Conservation (phyloP, 1,140 invertebrate genomes). For the Drosophila pruinosa region DNA sequence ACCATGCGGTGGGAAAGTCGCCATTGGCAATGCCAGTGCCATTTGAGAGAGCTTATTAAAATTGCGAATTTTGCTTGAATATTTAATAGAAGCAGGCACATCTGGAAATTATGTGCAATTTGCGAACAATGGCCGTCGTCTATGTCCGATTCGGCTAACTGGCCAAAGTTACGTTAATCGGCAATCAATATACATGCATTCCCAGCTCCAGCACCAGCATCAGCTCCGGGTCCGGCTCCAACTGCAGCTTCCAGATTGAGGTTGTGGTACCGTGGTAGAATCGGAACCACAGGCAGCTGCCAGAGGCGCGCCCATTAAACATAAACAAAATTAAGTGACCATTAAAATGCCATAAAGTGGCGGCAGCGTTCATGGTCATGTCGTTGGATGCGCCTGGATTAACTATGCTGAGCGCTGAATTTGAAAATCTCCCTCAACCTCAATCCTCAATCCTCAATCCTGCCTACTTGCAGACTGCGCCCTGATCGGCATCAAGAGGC, state of each 20-base stretch:
- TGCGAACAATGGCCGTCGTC: conserved; percentile 63
- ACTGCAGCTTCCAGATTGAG: conserved; percentile 1
- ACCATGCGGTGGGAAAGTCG: conserved; percentile 54
- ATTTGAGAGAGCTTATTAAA: conserved; percentile 31
- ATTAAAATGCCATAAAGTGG: conserved; percentile 83
- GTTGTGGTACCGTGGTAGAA: too few relatives aligned
- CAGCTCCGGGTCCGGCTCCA: conserved; percentile 18
- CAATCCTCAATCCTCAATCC: conserved; percentile 10
- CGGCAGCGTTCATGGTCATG: conserved; percentile 70
- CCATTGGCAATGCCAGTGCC: background rate
- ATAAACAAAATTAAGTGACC: conserved; percentile 83
- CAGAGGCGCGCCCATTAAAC: conserved; percentile 77
- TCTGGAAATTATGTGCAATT: conserved; percentile 71
- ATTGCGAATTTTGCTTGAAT: conserved; percentile 27
- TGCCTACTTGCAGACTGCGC: background rate
- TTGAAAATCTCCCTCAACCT: conserved; percentile 31
- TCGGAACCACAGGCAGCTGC: conserved; percentile 45
- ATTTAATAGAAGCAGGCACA: conserved; percentile 26
- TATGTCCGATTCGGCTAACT: conserved; percentile 31
- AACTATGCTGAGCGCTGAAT: conserved; percentile 17
- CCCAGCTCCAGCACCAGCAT: conserved; percentile 8
- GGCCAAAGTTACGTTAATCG: conserved; percentile 67
- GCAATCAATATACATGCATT: conserved; percentile 63
- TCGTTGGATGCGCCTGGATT: conserved; percentile 51
- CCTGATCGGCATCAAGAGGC: conserved; percentile 19